Percentiles rank a stretch among this genome's conserved stretches.
phyloP scores from a whole-genome alignment of 1,140 invertebrate genomes.

The Drosophila repletoides region DNA sequence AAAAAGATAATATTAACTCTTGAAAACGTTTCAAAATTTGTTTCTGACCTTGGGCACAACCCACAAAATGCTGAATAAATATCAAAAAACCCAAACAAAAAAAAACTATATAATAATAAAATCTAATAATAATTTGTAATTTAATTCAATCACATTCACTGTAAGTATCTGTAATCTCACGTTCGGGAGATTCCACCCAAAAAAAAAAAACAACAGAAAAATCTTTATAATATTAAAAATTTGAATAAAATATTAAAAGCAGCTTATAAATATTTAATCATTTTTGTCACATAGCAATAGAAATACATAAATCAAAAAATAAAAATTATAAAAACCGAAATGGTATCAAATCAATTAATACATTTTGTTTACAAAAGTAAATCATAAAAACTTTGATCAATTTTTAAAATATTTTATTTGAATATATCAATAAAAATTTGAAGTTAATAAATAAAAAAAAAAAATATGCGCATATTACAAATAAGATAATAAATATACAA shows the following conservation, averaged over 20 bases:
- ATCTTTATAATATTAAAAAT: too few relatives aligned
- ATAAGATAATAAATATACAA: conserved; percentile 25
- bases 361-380: conserved; percentile 24
- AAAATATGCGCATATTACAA: conserved; percentile 38
- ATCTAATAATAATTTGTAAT: conserved; percentile 13
- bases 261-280: conserved; percentile 22
- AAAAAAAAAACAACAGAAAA: conserved; percentile 8
- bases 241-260: conserved; percentile 17
- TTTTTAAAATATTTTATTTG: conserved; percentile 14
- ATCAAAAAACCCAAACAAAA: conserved; percentile 16
- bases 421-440: conserved; percentile 22
- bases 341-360: not conserved
- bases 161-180: conserved; percentile 19
- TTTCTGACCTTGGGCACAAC: conserved; percentile 16
- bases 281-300: conserved; percentile 38
- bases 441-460: conserved; percentile 25
- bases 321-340: conserved; percentile 14
- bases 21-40: conserved; percentile 22
- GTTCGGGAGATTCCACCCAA: not conserved
- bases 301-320: conserved; percentile 29
- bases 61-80: conserved; percentile 24
- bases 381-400: conserved; percentile 1
- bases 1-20: conserved; percentile 8
- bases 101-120: not conserved
- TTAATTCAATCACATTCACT: conserved; percentile 1